Evolutionary conservation across 2,888 invertebrate genomes (phyloP), one percentile per base, ranked within the genome.

Genomic region (Therioaphis trifolii): DNA sequence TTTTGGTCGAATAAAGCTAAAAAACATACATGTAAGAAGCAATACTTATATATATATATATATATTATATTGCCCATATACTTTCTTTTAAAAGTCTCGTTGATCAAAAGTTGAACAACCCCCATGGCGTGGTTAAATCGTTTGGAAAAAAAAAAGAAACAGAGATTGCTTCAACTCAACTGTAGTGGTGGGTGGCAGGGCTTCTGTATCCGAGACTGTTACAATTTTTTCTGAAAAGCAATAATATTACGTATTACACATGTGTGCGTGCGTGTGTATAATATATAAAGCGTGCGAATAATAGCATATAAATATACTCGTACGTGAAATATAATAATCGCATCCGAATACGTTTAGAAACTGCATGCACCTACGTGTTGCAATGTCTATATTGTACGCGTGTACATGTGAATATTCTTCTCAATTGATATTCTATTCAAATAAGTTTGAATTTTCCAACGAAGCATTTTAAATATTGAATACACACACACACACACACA

Each of bases 1-100:
- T 78, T 78, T 78, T 24, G 78, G 52, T 78, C 78, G 68, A 68
- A 68, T 40, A 40, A 78, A 52, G 40, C 27, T 40, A 40, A 78
- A 78, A 46, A 63, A 79, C 40, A 55, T 9, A 68, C 40, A 24
- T 52, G 29, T 18, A 21, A 66, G 49, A 76, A 61, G 1, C 4
- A 29, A 63, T 15, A 35, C 11, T 9, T 63, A 63, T 9, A 21
- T n/a, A 27, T 63, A 63, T 5, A 9, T 29, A 24, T 46, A 29
- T 72, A n/a, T 71, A 4, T 21, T 11, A 46, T 58, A 35, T 35
- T 35, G 55, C 46, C 14, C 76, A 29, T 63, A 12, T 7, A 24
- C 40, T 3, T 46, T 15, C 21, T 69, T 75, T 75, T 69, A 43
- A 43, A 52, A 79, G 40, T 55, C 77, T 68, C 77, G 52, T 79